Percentiles rank a stretch among this genome's conserved stretches.
These are phyloP conservation scores for Leptura quadrifasciata DNA, from an alignment of 2,888 invertebrate genomes.

Conservation along the genomic window DNA sequence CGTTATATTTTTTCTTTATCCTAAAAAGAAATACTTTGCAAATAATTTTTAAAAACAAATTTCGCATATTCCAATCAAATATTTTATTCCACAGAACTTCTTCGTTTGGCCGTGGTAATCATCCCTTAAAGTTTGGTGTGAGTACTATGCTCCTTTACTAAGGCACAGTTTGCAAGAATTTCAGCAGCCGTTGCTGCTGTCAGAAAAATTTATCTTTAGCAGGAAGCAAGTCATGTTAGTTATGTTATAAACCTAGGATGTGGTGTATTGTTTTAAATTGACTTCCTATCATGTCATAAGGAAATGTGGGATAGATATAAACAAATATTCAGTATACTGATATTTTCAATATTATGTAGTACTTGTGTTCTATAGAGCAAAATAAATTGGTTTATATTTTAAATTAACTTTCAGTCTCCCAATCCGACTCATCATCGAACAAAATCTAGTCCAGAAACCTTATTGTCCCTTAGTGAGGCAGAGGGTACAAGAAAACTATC, in stretches of 20 bases:
- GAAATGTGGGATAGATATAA: background rate
- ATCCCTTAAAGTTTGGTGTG: too few relatives aligned
- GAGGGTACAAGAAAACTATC: slow-evolving; percentile 76
- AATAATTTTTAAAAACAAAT: too few relatives aligned
- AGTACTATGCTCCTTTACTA: too few relatives aligned
- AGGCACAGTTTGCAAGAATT: too few relatives aligned
- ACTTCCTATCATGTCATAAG: background rate
- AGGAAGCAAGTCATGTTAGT: background rate
- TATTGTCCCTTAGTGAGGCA: slow-evolving; percentile 69
- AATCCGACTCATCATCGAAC: slow-evolving; percentile 79
- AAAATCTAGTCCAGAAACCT: slow-evolving; percentile 80
- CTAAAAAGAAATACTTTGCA: too few relatives aligned
- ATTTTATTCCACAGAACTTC: too few relatives aligned
- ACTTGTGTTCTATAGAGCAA: background rate
- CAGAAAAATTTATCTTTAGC: too few relatives aligned
- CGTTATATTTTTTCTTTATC: too few relatives aligned
- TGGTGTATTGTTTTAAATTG: background rate
- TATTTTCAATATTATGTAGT: background rate
- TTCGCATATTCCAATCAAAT: too few relatives aligned
- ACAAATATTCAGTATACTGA: background rate
- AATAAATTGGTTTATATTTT: background rate
- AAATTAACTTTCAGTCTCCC: slow-evolving; percentile 65
- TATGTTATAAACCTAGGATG: background rate
- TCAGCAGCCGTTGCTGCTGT: too few relatives aligned
- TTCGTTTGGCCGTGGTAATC: too few relatives aligned